Evolutionary conservation across 2,113 vertebrate genomes (phyloP).

Genomic region (Malurus elegans): DNA sequence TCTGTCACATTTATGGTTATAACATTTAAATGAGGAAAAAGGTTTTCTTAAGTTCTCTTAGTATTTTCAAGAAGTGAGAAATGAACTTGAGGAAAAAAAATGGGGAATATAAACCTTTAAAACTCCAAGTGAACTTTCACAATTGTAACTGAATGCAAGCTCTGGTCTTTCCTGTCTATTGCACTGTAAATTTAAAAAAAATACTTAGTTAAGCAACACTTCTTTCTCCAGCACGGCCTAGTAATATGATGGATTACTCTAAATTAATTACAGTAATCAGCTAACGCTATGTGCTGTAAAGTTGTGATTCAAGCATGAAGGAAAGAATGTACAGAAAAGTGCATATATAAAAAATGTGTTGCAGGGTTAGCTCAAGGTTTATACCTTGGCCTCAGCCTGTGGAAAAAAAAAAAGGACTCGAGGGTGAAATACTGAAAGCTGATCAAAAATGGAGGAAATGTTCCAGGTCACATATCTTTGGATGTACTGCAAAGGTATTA

Average conservation of each 20-base stretch:
- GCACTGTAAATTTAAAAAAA: background rate
- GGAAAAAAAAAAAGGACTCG: background rate
- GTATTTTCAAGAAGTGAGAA: slow-evolving; percentile 15
- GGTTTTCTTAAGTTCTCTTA: background rate
- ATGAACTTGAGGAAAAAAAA: background rate
- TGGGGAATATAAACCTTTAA: background rate
- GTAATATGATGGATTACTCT: slow-evolving; percentile 32
- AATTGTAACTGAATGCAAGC: background rate
- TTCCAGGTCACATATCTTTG: slow-evolving; percentile 33
- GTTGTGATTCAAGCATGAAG: slow-evolving; percentile 26
- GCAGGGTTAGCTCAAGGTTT: slow-evolving; percentile 36
- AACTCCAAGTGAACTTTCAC: slow-evolving; percentile 3
- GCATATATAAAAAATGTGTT: background rate
- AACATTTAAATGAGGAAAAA: background rate
- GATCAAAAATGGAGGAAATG: slow-evolving; percentile 49
- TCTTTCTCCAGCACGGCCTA: background rate
- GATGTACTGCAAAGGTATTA: slow-evolving; percentile 42
- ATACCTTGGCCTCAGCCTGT: slow-evolving; percentile 17
- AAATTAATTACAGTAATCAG: slow-evolving; percentile 44
- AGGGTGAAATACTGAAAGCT: slow-evolving; percentile 51
- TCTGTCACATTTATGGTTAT: background rate
- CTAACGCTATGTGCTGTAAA: background rate
- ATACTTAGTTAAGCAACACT: background rate
- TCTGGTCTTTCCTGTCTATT: slow-evolving; percentile 27
- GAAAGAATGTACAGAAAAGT: slow-evolving; percentile 15